Conservation (phyloP, 2,888 invertebrate genomes). For the Tipula lateralis region DNA sequence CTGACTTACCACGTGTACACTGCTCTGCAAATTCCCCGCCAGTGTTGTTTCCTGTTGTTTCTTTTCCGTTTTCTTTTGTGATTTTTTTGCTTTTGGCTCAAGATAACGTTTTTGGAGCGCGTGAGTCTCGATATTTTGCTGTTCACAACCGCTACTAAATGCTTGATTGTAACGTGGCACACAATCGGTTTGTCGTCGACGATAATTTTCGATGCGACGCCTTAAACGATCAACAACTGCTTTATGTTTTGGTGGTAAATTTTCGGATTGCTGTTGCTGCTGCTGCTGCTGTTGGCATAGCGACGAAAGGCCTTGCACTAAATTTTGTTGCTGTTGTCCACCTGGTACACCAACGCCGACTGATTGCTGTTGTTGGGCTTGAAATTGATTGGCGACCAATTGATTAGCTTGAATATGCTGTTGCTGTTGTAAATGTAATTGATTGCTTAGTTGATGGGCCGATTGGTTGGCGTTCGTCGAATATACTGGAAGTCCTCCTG, state of each 20-base stretch:
- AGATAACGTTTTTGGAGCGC: constrained; percentile 83
- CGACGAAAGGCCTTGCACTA: constrained; percentile 52
- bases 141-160: constrained; percentile 81
- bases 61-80: constrained; percentile 75
- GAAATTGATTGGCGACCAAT: constrained; percentile 35
- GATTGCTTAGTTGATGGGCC: constrained; percentile 39
- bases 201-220: constrained; percentile 81
- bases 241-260: constrained; percentile 68
- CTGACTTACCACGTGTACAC: constrained; percentile 69
- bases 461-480: constrained; percentile 50
- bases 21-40: constrained; percentile 58
- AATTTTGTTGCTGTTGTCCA: constrained; percentile 51
- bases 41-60: constrained; percentile 53
- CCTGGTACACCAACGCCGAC: constrained; percentile 43
- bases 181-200: constrained; percentile 78
- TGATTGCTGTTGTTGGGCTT: constrained; percentile 44
- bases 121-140: constrained; percentile 83
- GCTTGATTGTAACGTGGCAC: constrained; percentile 84
- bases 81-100: constrained; percentile 85
- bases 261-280: constrained; percentile 51
- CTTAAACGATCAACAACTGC: constrained; percentile 81
- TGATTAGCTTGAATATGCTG: constrained; percentile 43
- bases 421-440: constrained; percentile 37
- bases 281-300: constrained; percentile 45
- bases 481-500: constrained; percentile 50